Conservation (phyloP, 2,797 vertebrate species). For the Aplochiton taeniatus region DNA sequence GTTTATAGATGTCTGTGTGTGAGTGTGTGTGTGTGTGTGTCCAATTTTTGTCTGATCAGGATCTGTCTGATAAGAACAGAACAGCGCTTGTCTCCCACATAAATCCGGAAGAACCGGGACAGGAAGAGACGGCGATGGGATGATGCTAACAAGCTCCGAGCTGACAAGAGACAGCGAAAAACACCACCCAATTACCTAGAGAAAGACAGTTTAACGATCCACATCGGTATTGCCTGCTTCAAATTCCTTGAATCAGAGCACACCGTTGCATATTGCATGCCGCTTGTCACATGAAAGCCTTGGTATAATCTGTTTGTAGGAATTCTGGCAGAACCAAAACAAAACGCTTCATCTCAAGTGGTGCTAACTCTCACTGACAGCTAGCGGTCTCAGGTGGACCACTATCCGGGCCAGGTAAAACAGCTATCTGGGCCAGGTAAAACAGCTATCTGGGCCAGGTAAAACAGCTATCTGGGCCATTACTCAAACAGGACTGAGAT, state of each 20-base stretch:
- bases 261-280: too few relatives aligned
- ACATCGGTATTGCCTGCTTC: too few relatives aligned
- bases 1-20: conserved; percentile 5
- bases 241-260: too few relatives aligned
- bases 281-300: too few relatives aligned
- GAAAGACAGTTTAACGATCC: too few relatives aligned
- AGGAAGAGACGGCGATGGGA: conserved; percentile 36
- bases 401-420: background rate
- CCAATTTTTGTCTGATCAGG: background rate
- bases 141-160: conserved; percentile 38
- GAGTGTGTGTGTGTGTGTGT: background rate
- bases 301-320: too few relatives aligned
- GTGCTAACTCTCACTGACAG: too few relatives aligned
- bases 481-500: conserved; percentile 36
- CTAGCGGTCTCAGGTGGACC: background rate
- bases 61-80: conserved; percentile 26
- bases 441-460: background rate
- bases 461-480: background rate
- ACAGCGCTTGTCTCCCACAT: conserved; percentile 43
- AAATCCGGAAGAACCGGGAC: conserved; percentile 26
- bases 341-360: background rate
- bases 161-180: conserved; percentile 16
- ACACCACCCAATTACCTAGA: too few relatives aligned
- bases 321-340: background rate
- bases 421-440: background rate